Base-by-base conservation (phyloP, 2,113 vertebrate species). In the Pteruthius melanotis region DNA sequence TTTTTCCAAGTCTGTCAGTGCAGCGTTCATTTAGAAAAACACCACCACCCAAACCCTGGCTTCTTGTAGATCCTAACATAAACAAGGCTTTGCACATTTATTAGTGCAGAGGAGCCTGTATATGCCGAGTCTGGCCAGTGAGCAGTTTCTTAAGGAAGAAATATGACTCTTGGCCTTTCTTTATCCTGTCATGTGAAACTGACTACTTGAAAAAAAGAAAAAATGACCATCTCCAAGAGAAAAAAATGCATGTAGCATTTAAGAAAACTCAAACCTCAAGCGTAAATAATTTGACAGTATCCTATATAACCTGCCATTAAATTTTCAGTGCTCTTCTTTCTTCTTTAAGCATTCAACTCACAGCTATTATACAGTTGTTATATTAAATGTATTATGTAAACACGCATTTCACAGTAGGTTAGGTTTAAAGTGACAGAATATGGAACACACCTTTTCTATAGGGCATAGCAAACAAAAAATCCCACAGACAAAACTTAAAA, bases 1-100 rank as follows among this genome's bases (percentile, higher is more conserved):
- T 64, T 87, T 52, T 72, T 72, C 54, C 61, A 47, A 69, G 83
- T 87, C 86, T 90, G 50, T 89, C 90, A 75, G 42, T 76, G 39
- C 8, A 72, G 70, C 1, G 15, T 60, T 96, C 79, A 84, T 89
- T 89, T 89, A 97, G 76, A 92, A 95, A 95, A 97, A 94, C 76
- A 88, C 16, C 9, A 8, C 69, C 88, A 61, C 85, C 70, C 52
- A 91, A 89, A 75, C 13, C 21, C 39, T 60, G 85, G 57, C 72
- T 95, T 94, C 72, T 89, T 47, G 69, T 18, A 82, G 80, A 95
- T 71, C 91, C 87, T 70, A 93, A 81, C 52, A 72, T 64, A 96
- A 96, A 95, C 84, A 96, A 64, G 71, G 56, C 47, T 63, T 66
- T 74, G 80, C 65, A 86, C 23, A 40, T 42, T 2, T 68, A 35